Base-by-base conservation (phyloP, 2,888 invertebrate species). In the Dicyrtomina minuta region DNA sequence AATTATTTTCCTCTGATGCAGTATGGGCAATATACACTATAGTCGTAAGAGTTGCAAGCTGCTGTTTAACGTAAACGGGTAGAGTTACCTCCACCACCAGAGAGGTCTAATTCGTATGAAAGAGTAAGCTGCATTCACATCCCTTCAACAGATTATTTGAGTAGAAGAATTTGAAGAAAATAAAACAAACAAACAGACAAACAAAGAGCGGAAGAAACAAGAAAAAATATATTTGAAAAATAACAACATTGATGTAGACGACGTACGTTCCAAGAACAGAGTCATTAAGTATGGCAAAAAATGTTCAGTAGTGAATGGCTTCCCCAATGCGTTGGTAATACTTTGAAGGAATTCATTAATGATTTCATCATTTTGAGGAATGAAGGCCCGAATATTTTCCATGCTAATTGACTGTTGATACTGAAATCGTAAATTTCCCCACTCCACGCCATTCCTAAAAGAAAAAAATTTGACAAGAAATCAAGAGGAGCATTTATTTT, bases 381-480 rank as follows among this genome's bases (percentile, higher is more conserved):
- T 81, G 79, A 91, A 90, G 73, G 82, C 83, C 72, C 87, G 85
- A 0, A 91, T 88, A 75, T 86, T 85, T 0, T 90, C 89, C 72
- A 89, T 87, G 73, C 91, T 90, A 22, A 93, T 82, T 58, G 89
- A 88, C 80, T 89, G 90, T 82, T 94, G 94, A 77, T 93, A 88
- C 70, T 88, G 86, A 76, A 88, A 89, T 20, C 94, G 85, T 1
- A 93, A 82, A 72, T 87, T 85, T 86, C 89, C 89, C 95, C 94
- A 94, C 67, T 91, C 89, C 1, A 84, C 81, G 0, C 93, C 94
- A 81, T 94, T 94, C 49, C 92, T 93, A 77, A 13, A 26, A 44
- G 8, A 22, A 26, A 1, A 59, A 33, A 59, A 41, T 33, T n/a
- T 43, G 4, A 15, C 22, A 26, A 26, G 22, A 61, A 49, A 61